phyloP scores from a whole-genome alignment of 2,888 invertebrate species.

The Halictus quadricinctus region DNA sequence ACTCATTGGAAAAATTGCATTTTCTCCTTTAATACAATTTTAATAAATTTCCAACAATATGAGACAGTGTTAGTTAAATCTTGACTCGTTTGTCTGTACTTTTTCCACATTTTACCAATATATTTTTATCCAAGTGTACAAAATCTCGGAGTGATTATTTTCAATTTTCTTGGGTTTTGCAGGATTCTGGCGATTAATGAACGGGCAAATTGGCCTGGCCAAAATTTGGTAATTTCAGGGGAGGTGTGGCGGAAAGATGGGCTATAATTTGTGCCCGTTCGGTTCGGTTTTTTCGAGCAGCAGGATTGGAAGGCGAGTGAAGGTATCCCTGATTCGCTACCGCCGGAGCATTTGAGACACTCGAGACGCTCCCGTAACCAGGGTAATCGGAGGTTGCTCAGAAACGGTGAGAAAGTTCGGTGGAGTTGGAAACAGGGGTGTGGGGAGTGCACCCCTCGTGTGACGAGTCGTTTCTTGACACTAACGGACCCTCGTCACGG shows the following conservation, averaged over 20 bases:
- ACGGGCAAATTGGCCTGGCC: neutral
- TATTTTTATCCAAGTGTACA: neutral
- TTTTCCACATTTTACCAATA: neutral
- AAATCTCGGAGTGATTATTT: neutral
- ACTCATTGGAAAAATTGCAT: too few relatives aligned
- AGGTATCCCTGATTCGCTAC: slow-evolving; percentile 1
- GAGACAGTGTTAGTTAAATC: too few relatives aligned
- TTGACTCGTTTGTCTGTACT: neutral
- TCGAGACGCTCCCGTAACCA: slow-evolving; percentile 51
- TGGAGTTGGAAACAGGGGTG: slow-evolving; percentile 21
- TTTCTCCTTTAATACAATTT: too few relatives aligned
- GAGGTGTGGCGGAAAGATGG: neutral
- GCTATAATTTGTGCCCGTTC: neutral
- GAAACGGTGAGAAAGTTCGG: slow-evolving; percentile 65
- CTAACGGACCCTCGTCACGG: slow-evolving; percentile 67
- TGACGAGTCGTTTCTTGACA: slow-evolving; percentile 66
- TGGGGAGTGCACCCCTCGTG: slow-evolving; percentile 57
- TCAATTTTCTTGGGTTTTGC: neutral
- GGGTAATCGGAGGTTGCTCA: slow-evolving; percentile 67
- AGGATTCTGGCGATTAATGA: neutral
- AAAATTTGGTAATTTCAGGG: neutral
- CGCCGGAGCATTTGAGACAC: slow-evolving; percentile 7
- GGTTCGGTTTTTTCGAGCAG: neutral
- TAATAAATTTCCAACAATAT: too few relatives aligned
- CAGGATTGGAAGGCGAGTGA: neutral